These are phyloP conservation scores for Cecidostiba fungosa DNA, from an alignment of 2,888 invertebrate genomes.

Conservation along the genomic window DNA sequence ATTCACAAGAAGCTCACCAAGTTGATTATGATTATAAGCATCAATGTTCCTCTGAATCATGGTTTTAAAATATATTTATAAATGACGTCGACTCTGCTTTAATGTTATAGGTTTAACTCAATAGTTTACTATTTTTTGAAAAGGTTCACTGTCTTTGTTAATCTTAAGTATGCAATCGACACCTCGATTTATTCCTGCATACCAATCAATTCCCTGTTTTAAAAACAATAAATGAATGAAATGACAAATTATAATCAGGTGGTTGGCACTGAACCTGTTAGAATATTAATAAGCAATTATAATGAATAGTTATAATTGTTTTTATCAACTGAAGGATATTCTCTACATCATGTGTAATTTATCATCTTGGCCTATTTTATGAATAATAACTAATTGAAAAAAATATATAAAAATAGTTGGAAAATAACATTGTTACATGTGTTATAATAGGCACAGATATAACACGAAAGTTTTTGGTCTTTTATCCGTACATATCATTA, in stretches of 20 bases:
- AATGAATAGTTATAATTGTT: background rate
- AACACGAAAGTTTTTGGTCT: background rate
- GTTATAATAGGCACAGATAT: background rate
- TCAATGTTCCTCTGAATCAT: background rate
- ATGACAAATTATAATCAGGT: background rate
- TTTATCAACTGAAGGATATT: background rate
- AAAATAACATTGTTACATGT: background rate
- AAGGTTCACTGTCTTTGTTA: background rate
- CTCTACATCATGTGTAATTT: background rate
- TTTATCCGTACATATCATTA: conserved; percentile 5
- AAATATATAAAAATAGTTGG: background rate
- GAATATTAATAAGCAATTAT: background rate
- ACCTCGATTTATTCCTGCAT: background rate
- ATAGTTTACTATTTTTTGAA: background rate
- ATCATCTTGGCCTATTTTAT: background rate
- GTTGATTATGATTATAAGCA: background rate
- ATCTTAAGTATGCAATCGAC: background rate
- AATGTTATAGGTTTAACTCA: background rate
- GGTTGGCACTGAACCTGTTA: background rate
- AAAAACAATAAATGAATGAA: background rate
- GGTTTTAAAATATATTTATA: background rate
- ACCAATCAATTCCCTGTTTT: background rate
- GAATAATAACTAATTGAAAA: background rate
- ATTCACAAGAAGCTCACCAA: background rate
- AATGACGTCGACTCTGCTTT: background rate